Evolutionary conservation across 2,797 vertebrate species (phyloP), one percentile per base, ranked within the genome.

Genomic region (Anguilla megastoma): DNA sequence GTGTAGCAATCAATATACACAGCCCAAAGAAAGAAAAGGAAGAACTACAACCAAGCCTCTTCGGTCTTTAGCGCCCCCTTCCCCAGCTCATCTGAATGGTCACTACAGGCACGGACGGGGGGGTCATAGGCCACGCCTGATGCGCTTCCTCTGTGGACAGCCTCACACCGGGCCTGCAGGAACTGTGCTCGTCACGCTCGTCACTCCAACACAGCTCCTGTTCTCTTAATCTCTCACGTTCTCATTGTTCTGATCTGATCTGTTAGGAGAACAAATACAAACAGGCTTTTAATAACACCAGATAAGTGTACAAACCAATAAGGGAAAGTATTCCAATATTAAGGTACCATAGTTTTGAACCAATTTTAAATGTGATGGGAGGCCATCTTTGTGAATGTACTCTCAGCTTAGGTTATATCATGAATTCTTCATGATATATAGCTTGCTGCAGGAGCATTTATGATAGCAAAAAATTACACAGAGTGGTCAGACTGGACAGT

Each of bases 191-290:
- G 74, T 30, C 5, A 12, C 33, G 85, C 33, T 86, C 50, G 48
- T 84, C 85, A 83, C 14, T 5, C 30, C 79, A 84, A 54, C 69
- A 84, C 48, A 36, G 58, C 30, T 84, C 54, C 85, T 63, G n/a
- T 69, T 27, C 76, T 60, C 45, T 63, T 66, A 36, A 27, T 18
- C 69, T 69, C 69, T 95, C 91, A 94, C 74, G n/a, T 93, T 91
- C 76, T 94, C 94, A 92, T 92, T 92, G 90, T 94, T 95, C 93
- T 96, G 93, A 95, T 92, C 85, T 90, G 94, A 95, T 94, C 95
- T 96, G 91, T 14, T 21, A 86, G 85, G 60, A 82, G 45, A 21
- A 82, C 45, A 50, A 82, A 82, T 82, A 24, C 41, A 48, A 45
- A 41, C 16, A 30, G 83, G 27, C 36, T 82, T 82, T 21, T 80